These are phyloP conservation scores for Corydoras maculifer DNA, from an alignment of 2,113 vertebrate species.

Conservation along the genomic window DNA sequence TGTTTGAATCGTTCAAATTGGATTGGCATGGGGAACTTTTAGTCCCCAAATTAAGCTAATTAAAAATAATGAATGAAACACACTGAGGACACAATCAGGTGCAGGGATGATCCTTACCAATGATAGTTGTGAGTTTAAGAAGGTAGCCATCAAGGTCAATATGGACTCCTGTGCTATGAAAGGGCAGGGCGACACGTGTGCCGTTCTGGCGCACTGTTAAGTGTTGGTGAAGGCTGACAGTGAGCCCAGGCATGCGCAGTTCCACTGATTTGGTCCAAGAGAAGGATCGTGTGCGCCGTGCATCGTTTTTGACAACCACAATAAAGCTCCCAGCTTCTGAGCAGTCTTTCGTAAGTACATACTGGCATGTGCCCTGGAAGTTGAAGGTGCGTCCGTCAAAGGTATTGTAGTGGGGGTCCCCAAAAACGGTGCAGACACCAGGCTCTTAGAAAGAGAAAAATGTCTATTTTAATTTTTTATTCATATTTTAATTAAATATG, in stretches of 20 bases:
- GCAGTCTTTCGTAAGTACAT: slow-evolving; percentile 91
- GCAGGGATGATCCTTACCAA: slow-evolving; percentile 63
- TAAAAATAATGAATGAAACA: too few relatives aligned
- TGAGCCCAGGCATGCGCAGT: slow-evolving; percentile 70
- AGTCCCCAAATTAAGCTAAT: too few relatives aligned
- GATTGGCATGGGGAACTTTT: too few relatives aligned
- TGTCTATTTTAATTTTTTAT: too few relatives aligned
- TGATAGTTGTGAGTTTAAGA: slow-evolving; percentile 86
- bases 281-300: slow-evolving; percentile 88
- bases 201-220: slow-evolving; percentile 90
- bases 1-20: too few relatives aligned
- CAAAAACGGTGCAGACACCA: slow-evolving; percentile 96
- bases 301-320: slow-evolving; percentile 95
- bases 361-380: slow-evolving; percentile 98
- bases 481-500: too few relatives aligned
- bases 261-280: slow-evolving; percentile 98
- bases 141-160: slow-evolving; percentile 93
- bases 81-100: too few relatives aligned
- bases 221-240: slow-evolving; percentile 89
- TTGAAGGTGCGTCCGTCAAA: slow-evolving; percentile 98
- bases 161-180: slow-evolving; percentile 76
- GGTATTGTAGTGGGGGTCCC: slow-evolving; percentile 99
- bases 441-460: slow-evolving; percentile 72
- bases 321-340: slow-evolving; percentile 82
- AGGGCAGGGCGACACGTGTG: slow-evolving; percentile 84